Base-by-base conservation (phyloP, 92 coral and sea anemone species). In the Metridium senile region DNA sequence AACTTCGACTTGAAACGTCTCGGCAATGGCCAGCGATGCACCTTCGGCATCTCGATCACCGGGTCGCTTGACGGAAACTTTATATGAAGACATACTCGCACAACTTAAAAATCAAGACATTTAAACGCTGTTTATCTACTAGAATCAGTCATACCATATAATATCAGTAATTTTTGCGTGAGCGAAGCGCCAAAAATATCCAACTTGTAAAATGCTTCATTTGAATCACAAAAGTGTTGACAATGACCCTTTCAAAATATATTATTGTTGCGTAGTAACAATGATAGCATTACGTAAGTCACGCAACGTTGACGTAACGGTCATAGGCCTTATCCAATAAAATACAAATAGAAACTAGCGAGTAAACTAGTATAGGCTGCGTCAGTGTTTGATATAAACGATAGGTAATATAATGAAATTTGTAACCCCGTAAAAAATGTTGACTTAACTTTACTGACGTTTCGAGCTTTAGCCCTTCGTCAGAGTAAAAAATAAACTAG, bases 1-100 rank as follows among this genome's bases (percentile, higher is more conserved):
- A 13, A 27, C 75, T 83, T 83, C 86, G 13, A 76, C 64, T 53
- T 45, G 66, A 26, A 68, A 61, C 0, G 86, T 49, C 66, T 82
- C 91, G 18, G 65, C 79, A 28, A 67, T 76, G 26, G 74, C 65
- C 4, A 28, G 65, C 7, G n/a, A 16, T 21, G n/a, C n/a, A n/a
- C 69, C 43, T 63, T 63, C 43, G 9, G 16, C 69, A 16, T 63
- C 69, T 1, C 21, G 10, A 19, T 31, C 45, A 1, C 69, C 45
- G 8, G 69, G 20, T 63, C 23, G 8, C 23, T 30, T 31, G 1
- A 63, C 69, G 6, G 35, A 8, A 4, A 63, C 69, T 1, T 63
- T 63, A 18, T 63, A 31, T 4, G 66, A 22, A 2, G 29, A 16
- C 66, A 9, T 26, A 4, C 13, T 39, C 49, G 8, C 49, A 13